Evolutionary conservation across 2,888 invertebrate species (phyloP), one percentile per base, ranked within the genome.

Genomic region (Spodoptera picta): DNA sequence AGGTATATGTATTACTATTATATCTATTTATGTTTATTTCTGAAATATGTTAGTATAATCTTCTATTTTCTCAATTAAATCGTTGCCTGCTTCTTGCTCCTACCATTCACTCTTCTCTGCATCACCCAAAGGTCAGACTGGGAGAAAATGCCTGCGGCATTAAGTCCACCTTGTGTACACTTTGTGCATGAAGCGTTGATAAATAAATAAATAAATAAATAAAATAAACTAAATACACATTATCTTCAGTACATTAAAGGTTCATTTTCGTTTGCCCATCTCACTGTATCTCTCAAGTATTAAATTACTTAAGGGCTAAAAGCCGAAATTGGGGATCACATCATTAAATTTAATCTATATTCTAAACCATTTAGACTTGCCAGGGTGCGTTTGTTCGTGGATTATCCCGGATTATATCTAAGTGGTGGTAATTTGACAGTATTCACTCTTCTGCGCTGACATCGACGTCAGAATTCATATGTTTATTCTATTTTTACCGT

Each of bases 261-360:
- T 58, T 65, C 60, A 65, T 68, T 70, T 67, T 57, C 71, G 71
- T 71, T 67, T 47, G 43, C 64, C 65, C 67, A 63, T 77, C 67
- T 68, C 68, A 78, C 65, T 73, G 70, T 73, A 76, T 75, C 65
- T 65, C 46, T 69, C 62, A 68, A 81, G 80, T 79, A 80, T 84
- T 84, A 81, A 86, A 85, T 85, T 83, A 85, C 72, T 72, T 72
- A 78, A 77, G 79, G 79, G 67, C 80, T 82, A 81, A 86, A 85
- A 85, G 88, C 88, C 84, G 82, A 89, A 90, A 89, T 89, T 87
- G 87, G 85, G 76, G 87, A 87, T 89, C 87, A 87, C 84, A 84
- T 88, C 87, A 88, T 92, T 90, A 90, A 90, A 90, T 89, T 90
- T 90, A 90, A 92, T 90, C 88, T 89, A 87, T 88, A 89, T 90